phyloP scores from a whole-genome alignment of 2,797 vertebrate genomes.

The Enteromius treurensis region DNA sequence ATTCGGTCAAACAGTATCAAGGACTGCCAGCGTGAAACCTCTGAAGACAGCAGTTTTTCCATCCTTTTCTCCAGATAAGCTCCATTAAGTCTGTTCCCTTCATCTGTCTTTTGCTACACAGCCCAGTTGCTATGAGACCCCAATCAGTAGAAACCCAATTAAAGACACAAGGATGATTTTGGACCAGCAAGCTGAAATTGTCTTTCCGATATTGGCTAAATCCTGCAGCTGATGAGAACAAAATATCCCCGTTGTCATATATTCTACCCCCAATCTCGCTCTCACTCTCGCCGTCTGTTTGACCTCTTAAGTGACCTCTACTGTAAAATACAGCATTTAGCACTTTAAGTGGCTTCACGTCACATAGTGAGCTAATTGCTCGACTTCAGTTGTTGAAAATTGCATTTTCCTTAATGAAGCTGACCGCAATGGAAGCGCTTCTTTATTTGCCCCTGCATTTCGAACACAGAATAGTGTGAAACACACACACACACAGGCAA shows the following conservation, averaged over 20 bases:
- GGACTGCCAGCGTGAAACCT: slow-evolving; percentile 25
- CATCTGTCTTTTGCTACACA: slow-evolving; percentile 2
- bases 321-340: slow-evolving; percentile 67
- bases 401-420: slow-evolving; percentile 50
- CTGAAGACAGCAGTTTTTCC: slow-evolving; percentile 35
- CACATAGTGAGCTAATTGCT: slow-evolving; percentile 71
- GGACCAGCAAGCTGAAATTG: slow-evolving; percentile 2
- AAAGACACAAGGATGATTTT: slow-evolving; percentile 51
- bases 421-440: slow-evolving; percentile 48
- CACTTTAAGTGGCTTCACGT: slow-evolving; percentile 64
- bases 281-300: slow-evolving; percentile 47
- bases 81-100: neutral
- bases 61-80: slow-evolving; percentile 16
- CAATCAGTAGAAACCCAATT: slow-evolving; percentile 57
- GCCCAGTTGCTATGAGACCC: slow-evolving; percentile 51
- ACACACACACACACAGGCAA: neutral
- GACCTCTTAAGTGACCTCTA: slow-evolving; percentile 68
- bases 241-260: slow-evolving; percentile 38
- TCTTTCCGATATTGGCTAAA: slow-evolving; percentile 38
- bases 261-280: slow-evolving; percentile 50
- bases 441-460: slow-evolving; percentile 66
- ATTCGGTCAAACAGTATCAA: slow-evolving; percentile 33
- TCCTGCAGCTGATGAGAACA: slow-evolving; percentile 43
- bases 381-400: slow-evolving; percentile 58
- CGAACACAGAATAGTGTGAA: slow-evolving; percentile 53